A percentile compares a stretch with the other conserved stretches of the same genome.
Conservation (phyloP, 1,140 invertebrate species). For the Papilio glaucus region DNA sequence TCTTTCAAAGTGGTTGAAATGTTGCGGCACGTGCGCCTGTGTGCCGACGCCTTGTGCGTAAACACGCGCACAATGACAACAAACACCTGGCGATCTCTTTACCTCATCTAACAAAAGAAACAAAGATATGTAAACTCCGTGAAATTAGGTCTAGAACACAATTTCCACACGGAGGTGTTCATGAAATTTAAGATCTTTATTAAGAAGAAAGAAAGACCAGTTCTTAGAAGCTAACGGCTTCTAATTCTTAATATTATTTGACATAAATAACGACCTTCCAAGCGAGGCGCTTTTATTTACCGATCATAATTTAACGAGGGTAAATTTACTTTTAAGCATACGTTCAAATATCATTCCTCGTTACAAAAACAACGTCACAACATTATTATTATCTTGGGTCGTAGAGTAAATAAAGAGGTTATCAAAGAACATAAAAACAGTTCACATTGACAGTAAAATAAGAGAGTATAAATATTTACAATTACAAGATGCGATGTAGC, state of each 20-base stretch:
- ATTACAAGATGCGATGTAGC: background rate
- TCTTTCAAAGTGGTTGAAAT: background rate
- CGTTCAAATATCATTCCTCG: background rate
- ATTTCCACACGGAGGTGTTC: background rate
- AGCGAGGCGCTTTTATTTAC: background rate
- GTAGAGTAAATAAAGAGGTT: background rate
- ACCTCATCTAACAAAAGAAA: background rate
- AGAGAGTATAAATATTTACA: background rate
- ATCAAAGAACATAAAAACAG: constrained; percentile 25
- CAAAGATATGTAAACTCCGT: constrained; percentile 10
- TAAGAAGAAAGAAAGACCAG: background rate
- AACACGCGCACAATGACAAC: constrained; percentile 16
- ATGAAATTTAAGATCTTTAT: background rate
- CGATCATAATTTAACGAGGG: background rate
- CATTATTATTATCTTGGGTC: constrained; percentile 1
- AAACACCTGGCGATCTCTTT: constrained; percentile 15
- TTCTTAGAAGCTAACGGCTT: background rate
- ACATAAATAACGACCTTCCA: background rate
- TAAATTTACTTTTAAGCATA: background rate
- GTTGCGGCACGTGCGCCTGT: background rate
- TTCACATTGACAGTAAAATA: background rate
- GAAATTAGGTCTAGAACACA: background rate
- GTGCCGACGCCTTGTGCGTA: background rate
- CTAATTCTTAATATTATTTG: background rate
- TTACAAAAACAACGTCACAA: constrained; percentile 9